Percentiles rank a stretch among this genome's conserved stretches.
phyloP scores from a whole-genome alignment of 2,113 vertebrate genomes.

The Plestiodon gilberti region DNA sequence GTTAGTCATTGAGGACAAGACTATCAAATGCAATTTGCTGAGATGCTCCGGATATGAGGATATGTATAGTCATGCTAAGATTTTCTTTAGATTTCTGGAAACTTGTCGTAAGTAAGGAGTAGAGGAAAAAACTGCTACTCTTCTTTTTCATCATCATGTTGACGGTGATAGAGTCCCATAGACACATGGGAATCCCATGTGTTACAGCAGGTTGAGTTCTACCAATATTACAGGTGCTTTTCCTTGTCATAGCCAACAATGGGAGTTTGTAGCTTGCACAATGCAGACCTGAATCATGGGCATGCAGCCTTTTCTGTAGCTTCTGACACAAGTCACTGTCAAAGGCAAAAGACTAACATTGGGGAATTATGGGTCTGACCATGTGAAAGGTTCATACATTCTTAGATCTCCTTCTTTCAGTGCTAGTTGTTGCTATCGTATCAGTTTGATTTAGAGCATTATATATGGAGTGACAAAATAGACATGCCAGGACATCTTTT shows the following conservation, averaged over 20 bases:
- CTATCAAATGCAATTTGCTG: not conserved
- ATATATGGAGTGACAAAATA: slow-evolving; percentile 30
- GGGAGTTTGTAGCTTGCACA: not conserved
- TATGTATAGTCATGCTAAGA: not conserved
- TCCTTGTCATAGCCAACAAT: not conserved
- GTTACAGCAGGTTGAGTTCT: not conserved
- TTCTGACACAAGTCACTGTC: not conserved
- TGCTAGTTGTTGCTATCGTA: not conserved
- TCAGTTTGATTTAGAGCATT: too few relatives aligned
- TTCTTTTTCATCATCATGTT: not conserved
- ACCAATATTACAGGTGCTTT: not conserved
- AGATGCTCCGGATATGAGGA: not conserved
- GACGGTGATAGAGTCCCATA: not conserved
- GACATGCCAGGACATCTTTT: not conserved
- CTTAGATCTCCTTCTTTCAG: not conserved
- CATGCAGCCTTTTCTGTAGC: not conserved
- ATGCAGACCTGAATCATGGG: not conserved
- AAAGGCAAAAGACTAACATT: not conserved
- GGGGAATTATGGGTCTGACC: not conserved
- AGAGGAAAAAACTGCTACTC: not conserved
- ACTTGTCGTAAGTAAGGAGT: not conserved
- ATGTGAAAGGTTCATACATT: not conserved
- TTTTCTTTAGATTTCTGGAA: not conserved
- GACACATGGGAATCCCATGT: not conserved
- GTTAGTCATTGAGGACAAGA: not conserved